A percentile compares a stretch with the other conserved stretches of the same genome.
Evolutionary conservation across 2,797 vertebrate genomes (phyloP).

Genomic region (Platalea minor): DNA sequence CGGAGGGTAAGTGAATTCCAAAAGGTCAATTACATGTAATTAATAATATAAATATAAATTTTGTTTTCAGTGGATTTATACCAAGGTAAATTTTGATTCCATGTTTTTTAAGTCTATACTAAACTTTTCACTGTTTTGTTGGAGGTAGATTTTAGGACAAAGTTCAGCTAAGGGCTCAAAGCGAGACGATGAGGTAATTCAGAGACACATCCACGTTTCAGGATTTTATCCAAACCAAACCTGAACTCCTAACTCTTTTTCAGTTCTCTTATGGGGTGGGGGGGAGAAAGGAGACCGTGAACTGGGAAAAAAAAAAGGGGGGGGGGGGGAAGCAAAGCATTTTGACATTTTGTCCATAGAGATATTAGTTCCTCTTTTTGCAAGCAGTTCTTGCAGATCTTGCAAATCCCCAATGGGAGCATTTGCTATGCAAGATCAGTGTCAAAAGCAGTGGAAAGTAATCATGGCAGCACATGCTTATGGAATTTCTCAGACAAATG

Average conservation of each 20-base stretch:
- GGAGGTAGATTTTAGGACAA: conserved; percentile 9
- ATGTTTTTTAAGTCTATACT: background rate
- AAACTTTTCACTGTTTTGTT: background rate
- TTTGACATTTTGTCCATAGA: background rate
- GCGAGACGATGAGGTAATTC: conserved; percentile 45
- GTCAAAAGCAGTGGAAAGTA: conserved; percentile 11
- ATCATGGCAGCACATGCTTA: background rate
- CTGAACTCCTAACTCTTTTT: background rate
- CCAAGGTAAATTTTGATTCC: background rate
- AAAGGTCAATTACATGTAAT: background rate
- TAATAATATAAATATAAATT: background rate
- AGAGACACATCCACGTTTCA: conserved; percentile 17
- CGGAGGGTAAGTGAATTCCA: background rate
- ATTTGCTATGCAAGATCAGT: background rate
- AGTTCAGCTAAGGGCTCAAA: conserved; percentile 49
- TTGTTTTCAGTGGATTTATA: background rate
- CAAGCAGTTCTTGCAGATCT: background rate
- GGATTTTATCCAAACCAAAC: conserved; percentile 57
- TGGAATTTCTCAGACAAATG: background rate
- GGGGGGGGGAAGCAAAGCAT: background rate
- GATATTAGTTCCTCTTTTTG: background rate
- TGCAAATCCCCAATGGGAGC: background rate
- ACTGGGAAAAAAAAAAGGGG: background rate
- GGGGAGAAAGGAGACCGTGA: background rate
- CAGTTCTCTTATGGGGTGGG: background rate